Evolutionary conservation across 2,888 invertebrate genomes (phyloP), one percentile per base, ranked within the genome.

Genomic region (Thalpophila matura): DNA sequence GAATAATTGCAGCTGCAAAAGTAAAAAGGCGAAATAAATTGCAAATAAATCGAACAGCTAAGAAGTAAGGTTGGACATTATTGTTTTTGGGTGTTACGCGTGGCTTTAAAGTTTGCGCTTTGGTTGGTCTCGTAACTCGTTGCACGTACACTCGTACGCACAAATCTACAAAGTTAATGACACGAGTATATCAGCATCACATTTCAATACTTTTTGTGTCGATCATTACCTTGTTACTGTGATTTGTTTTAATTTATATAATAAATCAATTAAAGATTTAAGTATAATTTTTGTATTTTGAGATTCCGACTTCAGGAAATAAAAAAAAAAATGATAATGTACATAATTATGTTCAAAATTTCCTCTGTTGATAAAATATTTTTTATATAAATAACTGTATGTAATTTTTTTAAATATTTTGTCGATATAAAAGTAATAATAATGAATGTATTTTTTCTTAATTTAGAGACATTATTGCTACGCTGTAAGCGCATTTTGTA

Each of bases 401-500:
- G 81, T 87, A 88, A 79, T 83, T 84, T 83, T 84, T 74, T 74
- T 18, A 77, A 60, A 77, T 77, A 75, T 74, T 70, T 79, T 77
- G 47, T 53, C 58, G 58, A 61, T 62, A 56, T 76, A 67, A 56
- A 70, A 24, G 68, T 79, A 82, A 74, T 62, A 64, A 77, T 77
- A 78, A 83, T 74, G 79, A 51, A 59, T 64, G 47, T 73, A 70
- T 57, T 80, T 85, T 81, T 83, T 84, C 77, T 80, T 85, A 84
- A 81, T 86, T 85, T 85, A 85, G 80, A 82, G 79, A 82, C 77
- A 83, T 86, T 86, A 88, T 85, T 87, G 89, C 87, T 66, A 93
- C 92, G 94, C 94, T 94, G 81, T 89, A 88, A 94, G 94, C 93
- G 92, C 89, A 91, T 88, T 91, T 89, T 90, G 86, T 91, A 89